Base-by-base conservation (phyloP, 2,888 invertebrate species). In the Encarsia formosa region DNA sequence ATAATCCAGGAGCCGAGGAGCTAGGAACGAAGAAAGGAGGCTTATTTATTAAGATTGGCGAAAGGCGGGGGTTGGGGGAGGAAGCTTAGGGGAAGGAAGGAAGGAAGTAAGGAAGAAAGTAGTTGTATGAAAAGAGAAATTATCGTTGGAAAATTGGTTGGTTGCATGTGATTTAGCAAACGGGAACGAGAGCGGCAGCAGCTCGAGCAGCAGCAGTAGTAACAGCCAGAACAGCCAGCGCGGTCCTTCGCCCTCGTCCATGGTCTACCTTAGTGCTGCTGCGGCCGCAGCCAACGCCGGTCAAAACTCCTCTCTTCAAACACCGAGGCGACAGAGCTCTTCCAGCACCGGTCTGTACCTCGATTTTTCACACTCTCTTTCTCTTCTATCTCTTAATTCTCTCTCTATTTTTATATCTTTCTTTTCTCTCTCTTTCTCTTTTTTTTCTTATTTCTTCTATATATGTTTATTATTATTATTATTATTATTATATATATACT, bases 151-250 rank as follows among this genome's bases (percentile, higher is more conserved):
- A 11, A 65, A 65, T 70, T 69, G 63, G 68, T 71, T 70, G 70
- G 65, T 73, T 73, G 73, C 73, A 71, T 73, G 73, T 70, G 65
- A 71, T 51, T 65, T 70, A 66, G 67, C 65, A 63, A 61, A 61
- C 61, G 63, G 67, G 58, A 61, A 59, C 62, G 64, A 64, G 53
- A 62, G 61, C 61, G 65, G 67, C 53, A 61, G 64, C 62, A 61
- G 63, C 59, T 62, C 64, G 63, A 65, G 67, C 56, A 67, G 68
- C 62, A 66, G 69, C 65, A 70, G 71, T 65, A 69, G 59, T 64
- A 69, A 64, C 69, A 73, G 72, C 66, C 71, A 72, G 52, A 72
- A 71, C 68, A 73, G 71, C 65, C 73, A 73, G 56, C 63, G 67
- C 63, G 70, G 71, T 39, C 63, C 64, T 19, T 68, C 64, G 34